phyloP scores from a whole-genome alignment of 2,797 vertebrate species.

The Darevskia mixta region DNA sequence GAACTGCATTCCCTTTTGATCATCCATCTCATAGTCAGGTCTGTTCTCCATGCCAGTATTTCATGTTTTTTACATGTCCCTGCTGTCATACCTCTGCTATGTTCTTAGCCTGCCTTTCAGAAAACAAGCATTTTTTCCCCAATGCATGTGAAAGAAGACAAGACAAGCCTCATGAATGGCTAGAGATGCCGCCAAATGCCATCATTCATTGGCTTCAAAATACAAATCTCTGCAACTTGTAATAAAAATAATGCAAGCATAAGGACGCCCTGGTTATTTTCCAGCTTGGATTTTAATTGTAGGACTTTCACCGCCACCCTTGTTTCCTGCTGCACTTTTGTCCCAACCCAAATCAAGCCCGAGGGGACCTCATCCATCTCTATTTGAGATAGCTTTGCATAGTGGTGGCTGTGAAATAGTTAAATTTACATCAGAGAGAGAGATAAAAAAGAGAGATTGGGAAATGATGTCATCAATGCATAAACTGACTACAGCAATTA shows the following conservation, averaged over 20 bases:
- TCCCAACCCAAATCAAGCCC: background rate
- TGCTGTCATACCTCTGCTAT: background rate
- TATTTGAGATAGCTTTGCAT: background rate
- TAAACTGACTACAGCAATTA: slow-evolving; percentile 8
- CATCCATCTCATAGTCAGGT: background rate
- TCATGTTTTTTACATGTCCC: background rate
- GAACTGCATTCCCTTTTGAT: background rate
- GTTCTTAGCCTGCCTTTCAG: background rate
- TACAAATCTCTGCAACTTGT: background rate
- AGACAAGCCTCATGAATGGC: background rate
- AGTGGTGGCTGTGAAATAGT: slow-evolving; percentile 15
- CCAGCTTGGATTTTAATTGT: background rate
- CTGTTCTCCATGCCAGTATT: background rate
- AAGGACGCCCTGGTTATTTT: background rate
- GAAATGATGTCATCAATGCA: slow-evolving; percentile 19
- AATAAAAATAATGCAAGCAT: background rate
- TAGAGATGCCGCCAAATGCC: background rate
- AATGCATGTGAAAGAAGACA: background rate
- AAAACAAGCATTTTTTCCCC: background rate
- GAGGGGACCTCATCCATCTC: background rate
- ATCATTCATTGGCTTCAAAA: background rate
- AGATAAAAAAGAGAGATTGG: slow-evolving; percentile 4
- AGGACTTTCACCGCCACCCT: background rate
- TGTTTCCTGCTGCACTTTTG: background rate
- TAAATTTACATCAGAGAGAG: background rate